These are phyloP conservation scores for Hydrolagus affinis DNA, from an alignment of 2,113 vertebrate species.

Conservation along the genomic window DNA sequence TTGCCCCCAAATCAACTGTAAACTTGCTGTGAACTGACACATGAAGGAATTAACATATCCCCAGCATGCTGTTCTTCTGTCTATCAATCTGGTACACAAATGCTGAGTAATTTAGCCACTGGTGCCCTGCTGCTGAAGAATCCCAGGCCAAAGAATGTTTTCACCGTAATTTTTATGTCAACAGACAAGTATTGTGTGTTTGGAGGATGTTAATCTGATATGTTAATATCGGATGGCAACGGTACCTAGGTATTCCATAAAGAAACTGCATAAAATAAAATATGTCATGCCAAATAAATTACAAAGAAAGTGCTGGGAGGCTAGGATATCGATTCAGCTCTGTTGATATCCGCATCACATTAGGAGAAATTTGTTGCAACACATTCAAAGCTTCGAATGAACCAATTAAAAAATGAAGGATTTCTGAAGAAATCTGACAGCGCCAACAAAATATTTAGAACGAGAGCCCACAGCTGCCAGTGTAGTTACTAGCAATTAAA, in stretches of 20 bases:
- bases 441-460: constrained; percentile 38
- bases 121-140: background rate
- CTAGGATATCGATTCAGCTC: background rate
- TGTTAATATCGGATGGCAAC: background rate
- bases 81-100: background rate
- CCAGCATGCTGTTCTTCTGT: constrained; percentile 32
- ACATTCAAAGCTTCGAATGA: constrained; percentile 31
- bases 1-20: constrained; percentile 34
- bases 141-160: background rate
- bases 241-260: background rate
- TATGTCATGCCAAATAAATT: background rate
- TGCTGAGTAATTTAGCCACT: background rate
- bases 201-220: background rate
- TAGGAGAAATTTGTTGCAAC: background rate
- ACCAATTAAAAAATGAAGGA: constrained; percentile 35
- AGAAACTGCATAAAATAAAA: background rate
- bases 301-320: background rate
- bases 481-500: constrained; percentile 41
- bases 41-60: constrained; percentile 41
- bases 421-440: constrained; percentile 21
- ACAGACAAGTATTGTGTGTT: background rate
- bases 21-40: constrained; percentile 38
- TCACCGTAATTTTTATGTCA: background rate
- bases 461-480: constrained; percentile 36
- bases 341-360: constrained; percentile 1